Evolutionary conservation across 2,113 vertebrate species (phyloP).

Genomic region (Maccullochella peelii): DNA sequence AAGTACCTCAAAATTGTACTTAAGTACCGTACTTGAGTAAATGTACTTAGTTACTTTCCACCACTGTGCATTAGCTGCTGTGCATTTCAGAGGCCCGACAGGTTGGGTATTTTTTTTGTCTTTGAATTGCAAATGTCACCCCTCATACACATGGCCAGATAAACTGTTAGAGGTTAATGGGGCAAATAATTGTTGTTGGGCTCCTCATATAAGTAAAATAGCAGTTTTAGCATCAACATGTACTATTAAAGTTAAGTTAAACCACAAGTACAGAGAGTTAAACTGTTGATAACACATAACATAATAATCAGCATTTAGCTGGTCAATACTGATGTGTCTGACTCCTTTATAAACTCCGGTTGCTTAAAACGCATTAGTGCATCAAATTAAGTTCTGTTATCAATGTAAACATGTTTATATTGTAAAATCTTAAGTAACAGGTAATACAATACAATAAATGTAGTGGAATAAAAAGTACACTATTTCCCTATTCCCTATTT

Average conservation of each 20-base stretch:
- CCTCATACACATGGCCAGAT: too few species aligned
- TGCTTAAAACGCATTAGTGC: not conserved
- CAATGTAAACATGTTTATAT: not conserved
- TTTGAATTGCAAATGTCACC: too few species aligned
- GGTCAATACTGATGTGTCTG: not conserved
- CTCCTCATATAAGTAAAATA: not conserved
- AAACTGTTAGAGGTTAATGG: too few species aligned
- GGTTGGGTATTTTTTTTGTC: too few species aligned
- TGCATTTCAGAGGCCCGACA: too few species aligned
- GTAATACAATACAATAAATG: not conserved
- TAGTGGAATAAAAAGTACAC: not conserved
- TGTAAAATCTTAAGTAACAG: not conserved
- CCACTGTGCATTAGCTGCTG: too few species aligned
- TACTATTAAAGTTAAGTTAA: not conserved
- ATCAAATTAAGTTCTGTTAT: not conserved
- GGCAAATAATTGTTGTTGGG: too few species aligned
- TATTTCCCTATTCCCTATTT: not conserved
- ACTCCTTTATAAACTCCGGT: not conserved
- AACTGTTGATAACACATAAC: not conserved
- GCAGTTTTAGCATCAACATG: not conserved
- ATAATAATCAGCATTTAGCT: not conserved
- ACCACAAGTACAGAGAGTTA: not conserved
- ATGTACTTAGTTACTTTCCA: not conserved
- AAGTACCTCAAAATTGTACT: too few species aligned
- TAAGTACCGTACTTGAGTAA: too few species aligned